Percentiles rank a stretch among this genome's conserved stretches.
These are phyloP conservation scores for Stegophylla sp. DNA, from an alignment of 2,888 invertebrate species.

Conservation along the genomic window DNA sequence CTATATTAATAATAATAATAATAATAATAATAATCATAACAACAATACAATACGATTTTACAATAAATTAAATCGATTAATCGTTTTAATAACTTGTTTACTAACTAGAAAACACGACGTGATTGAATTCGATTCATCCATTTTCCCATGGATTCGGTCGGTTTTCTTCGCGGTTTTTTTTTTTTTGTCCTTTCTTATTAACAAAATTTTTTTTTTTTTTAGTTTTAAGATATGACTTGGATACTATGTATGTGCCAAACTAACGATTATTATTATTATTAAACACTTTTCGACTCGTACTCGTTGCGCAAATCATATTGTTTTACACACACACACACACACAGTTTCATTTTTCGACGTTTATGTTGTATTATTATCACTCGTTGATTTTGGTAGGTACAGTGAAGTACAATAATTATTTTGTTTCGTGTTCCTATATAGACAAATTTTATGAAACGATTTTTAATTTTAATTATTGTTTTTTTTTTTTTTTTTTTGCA, in stretches of 20 bases:
- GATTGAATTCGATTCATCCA: no score
- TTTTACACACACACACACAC: neutral
- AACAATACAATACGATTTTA: no score
- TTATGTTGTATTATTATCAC: conserved; percentile 12
- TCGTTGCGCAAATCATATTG: conserved; percentile 9
- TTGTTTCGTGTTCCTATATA: conserved; percentile 20
- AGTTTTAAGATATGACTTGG: neutral
- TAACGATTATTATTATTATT: conserved; percentile 26
- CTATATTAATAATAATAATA: no score
- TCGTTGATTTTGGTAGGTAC: neutral
- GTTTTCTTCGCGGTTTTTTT: neutral
- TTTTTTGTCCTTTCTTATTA: neutral
- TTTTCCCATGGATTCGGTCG: no score
- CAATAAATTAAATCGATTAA: no score
- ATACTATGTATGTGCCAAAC: conserved; percentile 38
- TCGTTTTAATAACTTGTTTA: no score
- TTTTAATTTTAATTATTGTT: neutral
- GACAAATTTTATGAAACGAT: neutral
- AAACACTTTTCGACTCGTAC: conserved; percentile 6
- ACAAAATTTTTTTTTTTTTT: no score
- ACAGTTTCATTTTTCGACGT: neutral
- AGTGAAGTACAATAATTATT: neutral
- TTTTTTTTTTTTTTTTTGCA: neutral
- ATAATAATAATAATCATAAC: no score
- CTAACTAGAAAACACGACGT: no score